Conservation (phyloP, 2,888 invertebrate species). For the Liopterus haemorrhoidalis region DNA sequence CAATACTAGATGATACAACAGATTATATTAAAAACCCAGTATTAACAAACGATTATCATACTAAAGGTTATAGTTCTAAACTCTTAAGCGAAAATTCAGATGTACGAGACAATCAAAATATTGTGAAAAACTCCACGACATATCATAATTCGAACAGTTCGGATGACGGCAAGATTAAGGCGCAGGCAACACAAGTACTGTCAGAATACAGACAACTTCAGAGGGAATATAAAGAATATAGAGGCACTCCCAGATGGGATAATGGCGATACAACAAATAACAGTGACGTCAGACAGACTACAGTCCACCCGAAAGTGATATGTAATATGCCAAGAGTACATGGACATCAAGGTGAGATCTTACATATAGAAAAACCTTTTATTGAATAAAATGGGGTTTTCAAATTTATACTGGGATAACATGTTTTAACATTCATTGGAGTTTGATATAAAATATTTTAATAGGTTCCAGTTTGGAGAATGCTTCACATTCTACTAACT, state of each 20-base stretch:
- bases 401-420: slow-evolving; percentile 3
- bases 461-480: slow-evolving; percentile 34
- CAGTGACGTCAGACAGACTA: slow-evolving; percentile 41
- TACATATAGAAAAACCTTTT: background rate
- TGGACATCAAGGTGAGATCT: slow-evolving; percentile 36
- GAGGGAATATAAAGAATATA: slow-evolving; percentile 51
- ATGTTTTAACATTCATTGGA: slow-evolving; percentile 7
- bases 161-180: slow-evolving; percentile 46
- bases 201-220: slow-evolving; percentile 52
- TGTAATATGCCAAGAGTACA: slow-evolving; percentile 53
- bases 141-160: slow-evolving; percentile 32
- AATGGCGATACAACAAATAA: slow-evolving; percentile 27
- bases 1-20: slow-evolving; percentile 36
- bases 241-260: slow-evolving; percentile 38
- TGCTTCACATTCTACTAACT: slow-evolving; percentile 54
- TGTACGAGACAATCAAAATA: slow-evolving; percentile 8
- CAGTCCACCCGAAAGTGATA: slow-evolving; percentile 54
- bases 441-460: background rate
- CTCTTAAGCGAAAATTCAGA: slow-evolving; percentile 1
- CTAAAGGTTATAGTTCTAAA: too few species aligned
- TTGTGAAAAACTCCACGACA: slow-evolving; percentile 9
- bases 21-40: slow-evolving; percentile 10
- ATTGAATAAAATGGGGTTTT: background rate
- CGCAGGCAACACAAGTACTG: slow-evolving; percentile 51
- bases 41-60: slow-evolving; percentile 22